phyloP scores from a whole-genome alignment of 1,140 invertebrate genomes.

The Parapsyche elsis region DNA sequence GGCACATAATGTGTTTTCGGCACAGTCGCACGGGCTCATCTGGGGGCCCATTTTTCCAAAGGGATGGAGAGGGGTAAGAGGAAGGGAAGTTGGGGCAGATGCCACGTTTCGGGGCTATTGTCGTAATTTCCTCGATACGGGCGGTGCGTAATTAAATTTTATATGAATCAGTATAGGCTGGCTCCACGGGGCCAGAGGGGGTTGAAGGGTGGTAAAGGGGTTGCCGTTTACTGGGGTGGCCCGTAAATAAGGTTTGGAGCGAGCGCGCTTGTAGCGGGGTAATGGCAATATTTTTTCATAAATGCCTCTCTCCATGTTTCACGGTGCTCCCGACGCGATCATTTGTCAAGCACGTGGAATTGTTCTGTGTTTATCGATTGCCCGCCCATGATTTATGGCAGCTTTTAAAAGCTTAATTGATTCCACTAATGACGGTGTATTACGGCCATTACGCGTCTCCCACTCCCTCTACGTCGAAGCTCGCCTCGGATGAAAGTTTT shows the following conservation, averaged over 20 bases:
- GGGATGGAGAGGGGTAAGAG: background rate
- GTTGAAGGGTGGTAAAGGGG: background rate
- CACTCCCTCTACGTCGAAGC: too few species aligned
- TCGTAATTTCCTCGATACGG: constrained; percentile 18
- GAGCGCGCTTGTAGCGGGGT: background rate
- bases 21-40: background rate
- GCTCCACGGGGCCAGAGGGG: background rate
- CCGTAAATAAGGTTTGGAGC: background rate
- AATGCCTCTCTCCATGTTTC: constrained; percentile 34
- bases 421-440: constrained; percentile 56
- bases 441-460: constrained; percentile 50
- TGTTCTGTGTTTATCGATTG: constrained; percentile 51
- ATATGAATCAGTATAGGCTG: constrained; percentile 35
- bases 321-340: constrained; percentile 39
- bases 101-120: constrained; percentile 18
- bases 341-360: constrained; percentile 51
- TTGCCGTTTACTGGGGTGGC: background rate
- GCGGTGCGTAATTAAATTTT: constrained; percentile 35
- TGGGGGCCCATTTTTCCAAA: constrained; percentile 17
- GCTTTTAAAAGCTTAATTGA: constrained; percentile 56
- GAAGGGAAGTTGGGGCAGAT: background rate
- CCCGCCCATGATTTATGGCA: constrained; percentile 53
- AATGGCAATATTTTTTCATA: constrained; percentile 46
- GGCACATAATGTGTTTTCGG: constrained; percentile 14
- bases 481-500: constrained; percentile 50